Base-by-base conservation (phyloP, 2,113 vertebrate genomes). In the Himantopus leucocephalus region DNA sequence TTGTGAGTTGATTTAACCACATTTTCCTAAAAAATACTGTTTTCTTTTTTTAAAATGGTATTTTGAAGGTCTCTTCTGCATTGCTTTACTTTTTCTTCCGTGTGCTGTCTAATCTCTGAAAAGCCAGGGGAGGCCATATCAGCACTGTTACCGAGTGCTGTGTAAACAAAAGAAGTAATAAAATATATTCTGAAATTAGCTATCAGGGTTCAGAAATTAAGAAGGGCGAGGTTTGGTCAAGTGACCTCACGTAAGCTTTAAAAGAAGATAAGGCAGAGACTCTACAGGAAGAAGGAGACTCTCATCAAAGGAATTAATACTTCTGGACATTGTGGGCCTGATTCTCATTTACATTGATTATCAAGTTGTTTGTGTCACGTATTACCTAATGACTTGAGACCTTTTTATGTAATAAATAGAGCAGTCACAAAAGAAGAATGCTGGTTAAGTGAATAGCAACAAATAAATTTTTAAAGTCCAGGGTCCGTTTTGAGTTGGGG, bases 171-270 rank as follows among this genome's bases (percentile, higher is more conserved):
- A 91, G 80, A n/a, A 81, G 92, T 45, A 89, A 95, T 55, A 84
- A 93, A 93, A 72, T 47, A 62, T 74, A 92, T 94, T 94, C 95
- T 96, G 82, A 95, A 96, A 97, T 95, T 81, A 90, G 52, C 95
- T 94, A 55, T 85, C 91, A 96, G 94, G 75, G 86, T 86, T 92
- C 92, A 95, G 91, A 96, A 96, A 92, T 77, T 74, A 96, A 85
- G 63, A 56, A 94, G 90, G 94, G 80, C 88, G 76, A 94, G 89
- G 77, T 73, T 95, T 95, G 95, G 86, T 83, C 92, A 74, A 82
- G 80, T 47, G n/a, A 91, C 73, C 58, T 83, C 79, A 88, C 52
- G 60, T 50, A 37, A 63, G 72, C 71, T 58, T 75, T 41, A 60
- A 50, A 66, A 74, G 12, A 24, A 88, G 82, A 62, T 85, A 90